Conservation (phyloP, 2,888 invertebrate species). For the Patella pellucida region DNA sequence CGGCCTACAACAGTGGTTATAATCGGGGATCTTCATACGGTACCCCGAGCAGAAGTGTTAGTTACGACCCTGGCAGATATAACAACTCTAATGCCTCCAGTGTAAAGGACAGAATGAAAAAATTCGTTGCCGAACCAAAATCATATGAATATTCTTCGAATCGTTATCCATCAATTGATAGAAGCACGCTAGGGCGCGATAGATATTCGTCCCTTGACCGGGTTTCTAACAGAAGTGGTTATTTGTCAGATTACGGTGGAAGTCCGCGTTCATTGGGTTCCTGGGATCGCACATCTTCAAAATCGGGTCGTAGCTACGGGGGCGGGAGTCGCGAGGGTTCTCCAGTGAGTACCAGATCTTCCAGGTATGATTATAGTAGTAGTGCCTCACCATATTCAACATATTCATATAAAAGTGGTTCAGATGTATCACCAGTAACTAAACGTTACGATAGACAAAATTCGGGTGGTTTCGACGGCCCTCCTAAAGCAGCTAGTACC, state of each 20-base stretch:
- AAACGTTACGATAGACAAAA: slow-evolving; percentile 51
- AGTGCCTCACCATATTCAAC: slow-evolving; percentile 59
- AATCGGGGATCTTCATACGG: slow-evolving; percentile 33
- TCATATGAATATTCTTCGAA: slow-evolving; percentile 36
- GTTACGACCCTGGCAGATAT: slow-evolving; percentile 32
- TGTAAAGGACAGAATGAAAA: slow-evolving; percentile 55
- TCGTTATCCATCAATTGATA: slow-evolving; percentile 41
- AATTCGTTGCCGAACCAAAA: slow-evolving; percentile 38
- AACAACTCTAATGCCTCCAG: slow-evolving; percentile 14
- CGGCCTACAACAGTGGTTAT: slow-evolving; percentile 38
- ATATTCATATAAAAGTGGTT: slow-evolving; percentile 54
- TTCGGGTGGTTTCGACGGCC: slow-evolving; percentile 48
- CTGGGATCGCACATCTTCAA: slow-evolving; percentile 56
- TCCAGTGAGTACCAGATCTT: slow-evolving; percentile 53
- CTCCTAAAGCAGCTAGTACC: slow-evolving; percentile 11
- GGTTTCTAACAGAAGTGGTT: slow-evolving; percentile 55
- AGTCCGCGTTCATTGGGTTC: slow-evolving; percentile 53
- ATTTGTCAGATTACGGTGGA: slow-evolving; percentile 64
- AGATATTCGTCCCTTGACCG: slow-evolving; percentile 48
- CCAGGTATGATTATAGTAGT: slow-evolving; percentile 61
- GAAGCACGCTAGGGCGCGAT: slow-evolving; percentile 20
- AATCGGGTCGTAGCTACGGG: slow-evolving; percentile 56
- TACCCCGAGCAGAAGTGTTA: slow-evolving; percentile 31
- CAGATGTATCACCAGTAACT: slow-evolving; percentile 50
- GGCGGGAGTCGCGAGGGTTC: slow-evolving; percentile 58